Conservation (phyloP, 2,888 invertebrate species). For the Cistogaster globosa region DNA sequence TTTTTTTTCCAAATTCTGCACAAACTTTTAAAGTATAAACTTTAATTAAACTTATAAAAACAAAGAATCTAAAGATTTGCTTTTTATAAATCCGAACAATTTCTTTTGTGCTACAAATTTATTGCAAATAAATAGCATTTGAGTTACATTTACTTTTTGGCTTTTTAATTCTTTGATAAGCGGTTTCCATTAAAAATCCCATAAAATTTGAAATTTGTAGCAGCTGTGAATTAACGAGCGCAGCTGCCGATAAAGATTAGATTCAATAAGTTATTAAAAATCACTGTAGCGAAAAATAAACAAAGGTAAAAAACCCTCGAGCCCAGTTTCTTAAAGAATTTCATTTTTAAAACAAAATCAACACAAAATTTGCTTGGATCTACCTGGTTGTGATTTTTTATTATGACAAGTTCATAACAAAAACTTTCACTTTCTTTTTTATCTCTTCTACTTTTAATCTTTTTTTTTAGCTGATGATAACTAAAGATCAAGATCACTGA, state of each 20-base stretch:
- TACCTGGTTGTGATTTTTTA: constrained; percentile 39
- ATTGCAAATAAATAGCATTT: neutral
- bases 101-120: neutral
- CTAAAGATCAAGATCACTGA: constrained; percentile 44
- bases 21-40: constrained; percentile 25
- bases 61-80: neutral
- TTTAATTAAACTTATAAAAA: neutral
- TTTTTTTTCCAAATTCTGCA: constrained; percentile 28
- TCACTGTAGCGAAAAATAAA: constrained; percentile 46
- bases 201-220: neutral
- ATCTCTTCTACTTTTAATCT: neutral
- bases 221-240: no score
- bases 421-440: constrained; percentile 49
- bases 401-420: constrained; percentile 14
- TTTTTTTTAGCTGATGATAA: constrained; percentile 20
- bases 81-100: no score
- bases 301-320: constrained; percentile 44
- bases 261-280: constrained; percentile 39
- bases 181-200: constrained; percentile 12
- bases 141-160: constrained; percentile 44
- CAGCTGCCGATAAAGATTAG: constrained; percentile 39
- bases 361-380: neutral
- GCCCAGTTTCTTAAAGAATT: neutral
- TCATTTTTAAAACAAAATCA: constrained; percentile 10
- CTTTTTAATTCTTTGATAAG: constrained; percentile 61